Percentiles rank a stretch among this genome's conserved stretches.
These are phyloP conservation scores for Platygyra sinensis DNA, from an alignment of 64 coral and sea anemone species.

Conservation along the genomic window DNA sequence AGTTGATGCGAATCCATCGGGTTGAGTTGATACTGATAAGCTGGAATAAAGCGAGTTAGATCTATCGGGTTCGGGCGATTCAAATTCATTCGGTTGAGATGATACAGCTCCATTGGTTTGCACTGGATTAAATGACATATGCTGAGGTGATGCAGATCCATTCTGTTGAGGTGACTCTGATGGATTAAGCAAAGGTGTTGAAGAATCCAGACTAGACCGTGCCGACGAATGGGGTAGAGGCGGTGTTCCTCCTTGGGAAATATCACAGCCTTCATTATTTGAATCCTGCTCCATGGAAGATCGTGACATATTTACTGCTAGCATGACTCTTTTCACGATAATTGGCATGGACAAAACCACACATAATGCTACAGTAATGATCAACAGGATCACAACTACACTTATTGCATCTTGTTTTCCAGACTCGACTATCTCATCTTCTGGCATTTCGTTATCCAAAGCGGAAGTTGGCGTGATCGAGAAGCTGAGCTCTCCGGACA, in stretches of 20 bases:
- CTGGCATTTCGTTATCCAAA: neutral
- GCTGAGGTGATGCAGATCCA: neutral
- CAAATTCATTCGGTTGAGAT: no score
- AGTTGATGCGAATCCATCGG: no score
- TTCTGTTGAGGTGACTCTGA: neutral
- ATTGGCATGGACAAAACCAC: neutral
- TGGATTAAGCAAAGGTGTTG: neutral
- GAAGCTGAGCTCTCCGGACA: neutral
- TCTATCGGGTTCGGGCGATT: no score
- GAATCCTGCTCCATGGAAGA: neutral
- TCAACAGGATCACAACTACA: neutral
- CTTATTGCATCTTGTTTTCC: neutral
- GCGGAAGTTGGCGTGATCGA: neutral
- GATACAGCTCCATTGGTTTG: neutral
- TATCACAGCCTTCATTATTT: neutral
- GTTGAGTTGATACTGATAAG: no score
- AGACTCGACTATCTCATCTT: no score
- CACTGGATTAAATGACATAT: neutral
- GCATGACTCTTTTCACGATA: neutral
- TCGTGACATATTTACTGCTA: neutral
- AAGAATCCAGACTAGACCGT: neutral
- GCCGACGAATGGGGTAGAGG: neutral
- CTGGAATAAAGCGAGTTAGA: no score
- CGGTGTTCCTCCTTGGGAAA: neutral
- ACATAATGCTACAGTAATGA: neutral